These are phyloP conservation scores for Drosophila repleta DNA, from an alignment of 1,140 invertebrate species.

Conservation along the genomic window DNA sequence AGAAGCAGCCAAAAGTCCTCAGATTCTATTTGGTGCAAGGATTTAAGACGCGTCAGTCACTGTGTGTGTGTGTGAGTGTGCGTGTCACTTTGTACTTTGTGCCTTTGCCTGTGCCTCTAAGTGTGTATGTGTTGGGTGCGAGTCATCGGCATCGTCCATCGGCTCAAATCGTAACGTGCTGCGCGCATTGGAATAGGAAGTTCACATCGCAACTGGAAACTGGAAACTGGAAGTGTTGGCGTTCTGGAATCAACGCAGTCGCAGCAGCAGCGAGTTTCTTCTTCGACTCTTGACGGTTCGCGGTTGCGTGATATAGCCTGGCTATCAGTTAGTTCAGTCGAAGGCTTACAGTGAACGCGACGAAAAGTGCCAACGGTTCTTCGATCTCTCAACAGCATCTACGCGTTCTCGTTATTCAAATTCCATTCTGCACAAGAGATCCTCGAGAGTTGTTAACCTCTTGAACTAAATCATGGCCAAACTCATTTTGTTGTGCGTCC, in stretches of 20 bases:
- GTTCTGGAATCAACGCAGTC: slow-evolving; percentile 37
- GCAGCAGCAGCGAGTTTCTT: slow-evolving; percentile 35
- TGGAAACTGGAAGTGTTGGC: slow-evolving; percentile 69
- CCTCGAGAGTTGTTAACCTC: slow-evolving; percentile 35
- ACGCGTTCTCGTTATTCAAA: slow-evolving; percentile 48
- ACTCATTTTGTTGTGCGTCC: slow-evolving; percentile 75
- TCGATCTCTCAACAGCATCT: slow-evolving; percentile 39
- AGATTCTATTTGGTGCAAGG: slow-evolving; percentile 51
- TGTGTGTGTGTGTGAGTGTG: slow-evolving; percentile 7
- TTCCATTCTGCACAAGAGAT: slow-evolving; percentile 17
- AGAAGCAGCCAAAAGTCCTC: slow-evolving; percentile 23
- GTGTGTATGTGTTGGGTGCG: slow-evolving; percentile 24
- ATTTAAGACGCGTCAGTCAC: slow-evolving; percentile 57
- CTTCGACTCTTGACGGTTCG: slow-evolving; percentile 63
- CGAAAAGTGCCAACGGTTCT: slow-evolving; percentile 68
- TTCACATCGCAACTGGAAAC: slow-evolving; percentile 52
- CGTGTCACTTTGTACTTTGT: slow-evolving; percentile 14
- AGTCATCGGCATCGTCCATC: slow-evolving; percentile 29
- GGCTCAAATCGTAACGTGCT: slow-evolving; percentile 37
- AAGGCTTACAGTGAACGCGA: slow-evolving; percentile 81
- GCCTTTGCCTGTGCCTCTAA: slow-evolving; percentile 21
- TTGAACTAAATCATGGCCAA: slow-evolving; percentile 71
- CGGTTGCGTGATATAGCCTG: slow-evolving; percentile 69
- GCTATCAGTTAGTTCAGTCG: slow-evolving; percentile 72
- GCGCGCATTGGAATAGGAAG: slow-evolving; percentile 73